Evolutionary conservation across 2,888 invertebrate species (phyloP), one percentile per base, ranked within the genome.

Genomic region (Dryocosmus kuriphilus): DNA sequence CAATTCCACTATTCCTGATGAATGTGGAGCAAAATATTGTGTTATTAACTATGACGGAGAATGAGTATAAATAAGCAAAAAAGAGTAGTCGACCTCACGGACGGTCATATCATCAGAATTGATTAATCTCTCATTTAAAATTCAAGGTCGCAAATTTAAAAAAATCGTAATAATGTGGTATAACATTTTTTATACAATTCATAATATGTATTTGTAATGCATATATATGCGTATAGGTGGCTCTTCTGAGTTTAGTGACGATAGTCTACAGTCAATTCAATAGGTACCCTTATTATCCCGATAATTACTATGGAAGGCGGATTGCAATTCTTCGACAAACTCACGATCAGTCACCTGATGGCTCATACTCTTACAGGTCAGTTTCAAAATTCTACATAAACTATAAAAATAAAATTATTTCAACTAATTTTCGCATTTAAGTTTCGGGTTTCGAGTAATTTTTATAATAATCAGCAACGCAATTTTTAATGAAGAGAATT

Each of bases 331-430:
- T 91, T 67, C 87, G 90, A 71, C 91, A 91, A 76, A 86, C 84
- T 73, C 90, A 91, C 74, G 89, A 91, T 82, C 85, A 86, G 55
- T 83, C 88, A 76, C 89, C 89, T 74, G 91, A 91, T 78, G 91
- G 91, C 80, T 89, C 91, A 75, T 91, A 91, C 81, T 86, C 89
- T 71, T 91, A 86, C 86, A 90, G 90, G 91, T 91, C 85, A 88
- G 87, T 82, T 81, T n/a, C 1, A 9, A 30, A 67, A 62, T 71
- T 38, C 30, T 32, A 19, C 24, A 22, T 38, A 35, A 67, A 65
- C 24, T 9, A 65, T 22, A 8, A n/a, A 35, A 8, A 8, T 24
- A 41, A 1, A 46, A 24, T 38, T 14, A 41, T 67, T 65, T 65
- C 32, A 24, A 35, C 14, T 32, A 65, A 65, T 14, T 19, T 1